These are phyloP conservation scores for Myrmophylax atrothorax DNA, from an alignment of 2,113 vertebrate genomes.

Conservation along the genomic window DNA sequence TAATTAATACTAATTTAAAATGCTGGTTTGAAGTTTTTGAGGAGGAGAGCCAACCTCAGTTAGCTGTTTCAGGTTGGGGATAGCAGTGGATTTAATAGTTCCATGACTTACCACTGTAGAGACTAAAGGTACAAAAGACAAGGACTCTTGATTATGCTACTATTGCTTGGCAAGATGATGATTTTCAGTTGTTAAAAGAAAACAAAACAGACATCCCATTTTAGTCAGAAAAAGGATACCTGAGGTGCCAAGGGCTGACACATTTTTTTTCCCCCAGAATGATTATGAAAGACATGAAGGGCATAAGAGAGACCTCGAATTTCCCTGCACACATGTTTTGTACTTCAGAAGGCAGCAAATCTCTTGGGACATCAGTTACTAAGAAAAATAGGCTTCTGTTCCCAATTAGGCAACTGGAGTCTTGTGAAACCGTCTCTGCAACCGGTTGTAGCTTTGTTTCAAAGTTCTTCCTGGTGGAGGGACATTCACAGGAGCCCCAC, in stretches of 20 bases:
- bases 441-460: background rate
- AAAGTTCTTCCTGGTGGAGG: background rate
- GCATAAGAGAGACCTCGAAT: background rate
- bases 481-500: background rate
- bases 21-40: background rate
- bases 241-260: background rate
- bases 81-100: background rate
- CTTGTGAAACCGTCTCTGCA: background rate
- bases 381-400: constrained; percentile 31
- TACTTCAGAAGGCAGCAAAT: background rate
- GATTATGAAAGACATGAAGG: constrained; percentile 13
- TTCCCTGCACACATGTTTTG: constrained; percentile 30
- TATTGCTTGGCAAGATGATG: background rate
- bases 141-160: background rate
- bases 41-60: background rate
- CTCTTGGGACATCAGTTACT: constrained; percentile 21
- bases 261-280: background rate
- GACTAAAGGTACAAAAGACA: background rate
- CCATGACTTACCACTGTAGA: background rate
- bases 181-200: constrained; percentile 10
- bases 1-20: background rate
- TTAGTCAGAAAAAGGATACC: constrained; percentile 5
- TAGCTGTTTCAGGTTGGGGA: background rate
- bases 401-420: background rate
- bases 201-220: background rate